Conservation (phyloP, 2,888 invertebrate species). For the Tolmerus cingulatus region DNA sequence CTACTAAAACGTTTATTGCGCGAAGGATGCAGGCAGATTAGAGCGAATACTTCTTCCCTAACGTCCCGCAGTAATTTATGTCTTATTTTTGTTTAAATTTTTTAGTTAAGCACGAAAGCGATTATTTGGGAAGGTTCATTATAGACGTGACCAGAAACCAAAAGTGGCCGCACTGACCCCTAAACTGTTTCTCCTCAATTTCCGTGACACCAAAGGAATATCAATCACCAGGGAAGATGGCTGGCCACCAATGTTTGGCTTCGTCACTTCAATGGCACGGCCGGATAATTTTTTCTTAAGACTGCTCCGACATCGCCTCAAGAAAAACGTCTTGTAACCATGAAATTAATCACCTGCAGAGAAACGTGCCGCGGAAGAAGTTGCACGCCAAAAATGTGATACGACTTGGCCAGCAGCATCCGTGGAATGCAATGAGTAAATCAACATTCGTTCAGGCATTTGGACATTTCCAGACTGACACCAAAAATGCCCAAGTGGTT, state of each 20-base stretch:
- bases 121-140: constrained; percentile 30
- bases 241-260: background rate
- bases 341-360: constrained; percentile 30
- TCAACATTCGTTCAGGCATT: background rate
- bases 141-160: constrained; percentile 13
- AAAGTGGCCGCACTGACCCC: background rate
- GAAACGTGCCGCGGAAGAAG: constrained; percentile 4
- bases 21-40: background rate
- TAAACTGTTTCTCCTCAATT: constrained; percentile 17
- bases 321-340: constrained; percentile 2
- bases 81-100: constrained; percentile 30
- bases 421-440: background rate
- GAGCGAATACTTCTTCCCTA: background rate
- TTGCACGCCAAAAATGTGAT: background rate
- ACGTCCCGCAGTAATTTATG: background rate
- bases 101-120: constrained; percentile 35
- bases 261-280: background rate
- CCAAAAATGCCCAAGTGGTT: background rate
- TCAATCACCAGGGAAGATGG: constrained; percentile 18
- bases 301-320: background rate
- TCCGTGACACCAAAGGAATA: constrained; percentile 13
- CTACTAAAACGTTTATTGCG: background rate
- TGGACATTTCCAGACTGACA: background rate
- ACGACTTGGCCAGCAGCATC: background rate
- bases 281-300: background rate